These are phyloP conservation scores for Karalla daura DNA, from an alignment of 2,797 vertebrate species.

Conservation along the genomic window DNA sequence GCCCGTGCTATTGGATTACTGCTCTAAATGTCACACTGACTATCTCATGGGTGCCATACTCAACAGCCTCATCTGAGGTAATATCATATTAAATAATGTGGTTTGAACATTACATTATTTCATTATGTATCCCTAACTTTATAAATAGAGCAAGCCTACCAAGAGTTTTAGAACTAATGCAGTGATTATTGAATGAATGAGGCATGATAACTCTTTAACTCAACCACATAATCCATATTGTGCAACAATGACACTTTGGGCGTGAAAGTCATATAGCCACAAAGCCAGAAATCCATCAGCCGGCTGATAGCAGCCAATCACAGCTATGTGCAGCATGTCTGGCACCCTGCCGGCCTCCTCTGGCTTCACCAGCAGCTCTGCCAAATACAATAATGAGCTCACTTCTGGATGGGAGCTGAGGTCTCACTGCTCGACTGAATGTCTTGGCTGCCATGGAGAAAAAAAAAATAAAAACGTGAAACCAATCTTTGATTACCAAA, in stretches of 20 bases:
- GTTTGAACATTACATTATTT: neutral
- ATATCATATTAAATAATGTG: conserved; percentile 7
- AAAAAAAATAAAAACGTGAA: conserved; percentile 6
- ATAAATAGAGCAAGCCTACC: neutral
- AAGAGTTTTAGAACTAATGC: neutral
- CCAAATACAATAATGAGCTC: conserved; percentile 52
- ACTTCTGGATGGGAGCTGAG: conserved; percentile 19
- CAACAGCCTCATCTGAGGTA: neutral
- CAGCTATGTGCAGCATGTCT: conserved; percentile 41
- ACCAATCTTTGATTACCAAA: conserved; percentile 18
- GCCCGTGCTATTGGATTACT: conserved; percentile 60
- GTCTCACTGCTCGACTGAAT: conserved; percentile 25
- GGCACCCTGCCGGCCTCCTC: conserved; percentile 26
- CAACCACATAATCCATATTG: conserved; percentile 6
- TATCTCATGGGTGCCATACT: conserved; percentile 28
- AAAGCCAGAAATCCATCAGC: conserved; percentile 26
- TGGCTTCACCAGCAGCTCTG: conserved; percentile 30
- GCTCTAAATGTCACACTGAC: conserved; percentile 61
- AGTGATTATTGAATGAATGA: neutral
- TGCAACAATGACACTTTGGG: conserved; percentile 17
- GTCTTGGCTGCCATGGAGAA: conserved; percentile 7
- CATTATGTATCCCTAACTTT: too few relatives aligned
- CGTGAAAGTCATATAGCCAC: conserved; percentile 17
- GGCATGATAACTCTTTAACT: neutral
- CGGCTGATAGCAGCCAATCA: conserved; percentile 18